Evolutionary conservation across 1,140 invertebrate genomes (phyloP).

Genomic region (Calephelis virginiensis): DNA sequence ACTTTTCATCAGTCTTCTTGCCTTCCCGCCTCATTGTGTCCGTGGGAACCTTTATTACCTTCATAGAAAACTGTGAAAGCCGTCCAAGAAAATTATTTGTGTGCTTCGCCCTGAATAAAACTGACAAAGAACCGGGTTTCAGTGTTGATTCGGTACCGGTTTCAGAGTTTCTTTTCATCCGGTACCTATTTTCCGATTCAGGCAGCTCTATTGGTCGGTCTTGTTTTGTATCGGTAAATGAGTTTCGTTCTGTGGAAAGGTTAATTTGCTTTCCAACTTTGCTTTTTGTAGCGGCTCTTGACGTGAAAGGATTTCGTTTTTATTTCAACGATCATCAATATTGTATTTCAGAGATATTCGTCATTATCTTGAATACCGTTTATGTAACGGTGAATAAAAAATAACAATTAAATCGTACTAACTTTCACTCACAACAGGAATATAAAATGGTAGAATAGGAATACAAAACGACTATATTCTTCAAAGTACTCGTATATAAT

Average conservation of each 20-base stretch:
- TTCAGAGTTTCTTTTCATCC: slow-evolving; percentile 64
- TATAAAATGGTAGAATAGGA: too few relatives aligned
- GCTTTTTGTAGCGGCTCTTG: slow-evolving; percentile 53
- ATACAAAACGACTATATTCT: too few relatives aligned
- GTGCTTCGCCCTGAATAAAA: slow-evolving; percentile 55
- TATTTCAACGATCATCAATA: slow-evolving; percentile 35
- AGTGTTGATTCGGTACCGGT: slow-evolving; percentile 66
- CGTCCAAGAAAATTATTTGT: slow-evolving; percentile 74
- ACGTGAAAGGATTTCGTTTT: slow-evolving; percentile 48
- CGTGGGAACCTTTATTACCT: slow-evolving; percentile 75
- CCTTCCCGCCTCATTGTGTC: slow-evolving; percentile 70
- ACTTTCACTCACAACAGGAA: too few relatives aligned
- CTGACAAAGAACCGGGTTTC: slow-evolving; percentile 65
- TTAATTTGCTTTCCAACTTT: slow-evolving; percentile 70
- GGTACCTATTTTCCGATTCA: slow-evolving; percentile 62
- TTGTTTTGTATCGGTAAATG: slow-evolving; percentile 75
- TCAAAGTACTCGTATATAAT: too few relatives aligned
- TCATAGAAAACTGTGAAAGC: slow-evolving; percentile 74
- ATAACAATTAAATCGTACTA: not conserved
- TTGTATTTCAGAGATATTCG: slow-evolving; percentile 31
- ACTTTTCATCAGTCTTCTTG: slow-evolving; percentile 72
- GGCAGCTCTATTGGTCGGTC: slow-evolving; percentile 51
- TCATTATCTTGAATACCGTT: slow-evolving; percentile 17
- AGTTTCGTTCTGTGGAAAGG: slow-evolving; percentile 64
- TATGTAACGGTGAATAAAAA: not conserved